Evolutionary conservation across 1,140 invertebrate species (phyloP).

Genomic region (Uloborus diversus): DNA sequence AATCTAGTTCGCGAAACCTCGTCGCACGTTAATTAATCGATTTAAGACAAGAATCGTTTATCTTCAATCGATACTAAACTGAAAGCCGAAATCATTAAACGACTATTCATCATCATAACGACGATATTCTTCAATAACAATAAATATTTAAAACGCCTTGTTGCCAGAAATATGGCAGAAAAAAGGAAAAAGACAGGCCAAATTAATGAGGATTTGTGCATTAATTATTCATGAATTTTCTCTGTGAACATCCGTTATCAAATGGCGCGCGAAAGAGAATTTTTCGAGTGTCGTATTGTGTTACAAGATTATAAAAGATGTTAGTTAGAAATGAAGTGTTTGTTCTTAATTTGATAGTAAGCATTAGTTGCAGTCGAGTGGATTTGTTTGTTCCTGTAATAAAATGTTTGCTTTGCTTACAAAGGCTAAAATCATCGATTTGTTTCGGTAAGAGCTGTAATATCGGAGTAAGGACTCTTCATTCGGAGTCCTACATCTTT

Average conservation of each 20-base stretch:
- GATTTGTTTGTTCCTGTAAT: no score
- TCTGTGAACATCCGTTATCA: background rate
- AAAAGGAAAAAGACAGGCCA: background rate
- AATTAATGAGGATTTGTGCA: slow-evolving; percentile 8
- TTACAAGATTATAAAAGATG: background rate
- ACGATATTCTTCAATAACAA: slow-evolving; percentile 14
- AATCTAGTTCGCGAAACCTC: no score
- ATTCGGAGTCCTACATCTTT: no score
- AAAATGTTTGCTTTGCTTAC: no score
- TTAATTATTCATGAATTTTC: slow-evolving; percentile 36
- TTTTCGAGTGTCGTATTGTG: background rate
- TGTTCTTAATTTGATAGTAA: background rate
- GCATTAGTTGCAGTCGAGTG: background rate
- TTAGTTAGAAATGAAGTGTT: background rate
- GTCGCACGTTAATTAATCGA: slow-evolving; percentile 20
- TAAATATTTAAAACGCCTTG: slow-evolving; percentile 37
- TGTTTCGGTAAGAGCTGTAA: no score
- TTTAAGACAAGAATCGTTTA: slow-evolving; percentile 21
- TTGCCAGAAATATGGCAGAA: background rate
- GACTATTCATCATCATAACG: slow-evolving; percentile 33
- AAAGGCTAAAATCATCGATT: no score
- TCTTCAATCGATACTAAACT: slow-evolving; percentile 11
- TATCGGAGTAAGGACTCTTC: no score
- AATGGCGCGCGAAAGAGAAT: no score
- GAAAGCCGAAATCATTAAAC: slow-evolving; percentile 22